Conservation (phyloP, 2,888 invertebrate species). For the Autographa pulchrina region DNA sequence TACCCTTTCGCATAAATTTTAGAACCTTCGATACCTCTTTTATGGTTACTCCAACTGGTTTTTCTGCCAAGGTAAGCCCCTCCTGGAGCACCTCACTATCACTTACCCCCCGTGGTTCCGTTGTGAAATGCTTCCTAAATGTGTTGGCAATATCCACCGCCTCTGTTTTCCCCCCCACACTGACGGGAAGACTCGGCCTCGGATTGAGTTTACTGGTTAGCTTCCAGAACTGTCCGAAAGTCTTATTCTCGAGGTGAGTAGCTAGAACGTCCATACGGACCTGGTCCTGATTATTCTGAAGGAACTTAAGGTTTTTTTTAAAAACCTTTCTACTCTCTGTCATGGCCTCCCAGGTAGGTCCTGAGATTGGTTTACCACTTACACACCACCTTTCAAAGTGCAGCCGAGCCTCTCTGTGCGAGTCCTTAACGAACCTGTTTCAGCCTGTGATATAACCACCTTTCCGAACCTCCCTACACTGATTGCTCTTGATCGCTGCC, state of each 20-base stretch:
- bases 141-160: conserved; percentile 10
- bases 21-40: conserved; percentile 7
- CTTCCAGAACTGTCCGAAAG: conserved; percentile 8
- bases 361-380: conserved; percentile 6
- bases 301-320: conserved; percentile 11
- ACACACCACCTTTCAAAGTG: neutral
- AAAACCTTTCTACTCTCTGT: conserved; percentile 11
- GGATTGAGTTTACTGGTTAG: conserved; percentile 9
- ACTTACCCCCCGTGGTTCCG: too few relatives aligned
- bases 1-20: conserved; percentile 6
- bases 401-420: conserved; percentile 16
- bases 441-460: conserved; percentile 6
- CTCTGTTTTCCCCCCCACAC: conserved; percentile 13
- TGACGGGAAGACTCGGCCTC: conserved; percentile 15
- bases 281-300: conserved; percentile 12
- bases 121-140: conserved; percentile 3
- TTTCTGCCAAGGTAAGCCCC: neutral
- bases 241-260: conserved; percentile 9
- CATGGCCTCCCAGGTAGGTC: conserved; percentile 9
- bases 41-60: conserved; percentile 10
- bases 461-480: neutral
- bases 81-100: too few relatives aligned
- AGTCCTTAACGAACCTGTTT: conserved; percentile 4
- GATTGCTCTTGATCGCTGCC: conserved; percentile 1
- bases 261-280: conserved; percentile 7